Conservation (phyloP, 2,797 vertebrate genomes). For the Martes flavigula region DNA sequence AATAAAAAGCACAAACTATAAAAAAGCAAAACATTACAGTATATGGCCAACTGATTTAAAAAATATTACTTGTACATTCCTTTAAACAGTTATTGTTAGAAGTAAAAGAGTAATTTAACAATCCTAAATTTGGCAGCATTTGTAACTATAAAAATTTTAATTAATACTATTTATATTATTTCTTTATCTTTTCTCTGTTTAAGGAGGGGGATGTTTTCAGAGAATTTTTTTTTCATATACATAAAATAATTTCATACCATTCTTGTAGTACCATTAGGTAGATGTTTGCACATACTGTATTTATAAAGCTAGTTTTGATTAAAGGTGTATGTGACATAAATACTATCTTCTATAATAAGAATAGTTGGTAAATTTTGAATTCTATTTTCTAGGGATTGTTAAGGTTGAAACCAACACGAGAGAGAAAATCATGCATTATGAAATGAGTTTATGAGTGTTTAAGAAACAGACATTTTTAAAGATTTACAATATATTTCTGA, state of each 20-base stretch:
- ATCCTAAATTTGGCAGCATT: slow-evolving; percentile 78
- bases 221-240: slow-evolving; percentile 75
- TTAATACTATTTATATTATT: slow-evolving; percentile 76
- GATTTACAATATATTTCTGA: slow-evolving; percentile 66
- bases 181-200: slow-evolving; percentile 66
- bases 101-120: slow-evolving; percentile 76
- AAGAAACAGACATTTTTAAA: slow-evolving; percentile 58
- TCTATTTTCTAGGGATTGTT: slow-evolving; percentile 72
- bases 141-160: slow-evolving; percentile 74
- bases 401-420: slow-evolving; percentile 64
- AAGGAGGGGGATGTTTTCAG: slow-evolving; percentile 63
- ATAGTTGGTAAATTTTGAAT: slow-evolving; percentile 67
- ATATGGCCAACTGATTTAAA: slow-evolving; percentile 73
- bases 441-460: slow-evolving; percentile 58
- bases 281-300: slow-evolving; percentile 74
- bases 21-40: slow-evolving; percentile 67
- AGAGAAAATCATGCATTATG: slow-evolving; percentile 52
- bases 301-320: slow-evolving; percentile 80
- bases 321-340: slow-evolving; percentile 75
- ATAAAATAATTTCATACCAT: slow-evolving; percentile 70
- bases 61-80: slow-evolving; percentile 74
- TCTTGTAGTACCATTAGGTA: slow-evolving; percentile 69
- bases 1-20: slow-evolving; percentile 82
- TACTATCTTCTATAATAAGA: slow-evolving; percentile 73
- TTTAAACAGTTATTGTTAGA: slow-evolving; percentile 70